Base-by-base conservation (phyloP, 92 coral and sea anemone genomes). In the Phenganax stokvisi region DNA sequence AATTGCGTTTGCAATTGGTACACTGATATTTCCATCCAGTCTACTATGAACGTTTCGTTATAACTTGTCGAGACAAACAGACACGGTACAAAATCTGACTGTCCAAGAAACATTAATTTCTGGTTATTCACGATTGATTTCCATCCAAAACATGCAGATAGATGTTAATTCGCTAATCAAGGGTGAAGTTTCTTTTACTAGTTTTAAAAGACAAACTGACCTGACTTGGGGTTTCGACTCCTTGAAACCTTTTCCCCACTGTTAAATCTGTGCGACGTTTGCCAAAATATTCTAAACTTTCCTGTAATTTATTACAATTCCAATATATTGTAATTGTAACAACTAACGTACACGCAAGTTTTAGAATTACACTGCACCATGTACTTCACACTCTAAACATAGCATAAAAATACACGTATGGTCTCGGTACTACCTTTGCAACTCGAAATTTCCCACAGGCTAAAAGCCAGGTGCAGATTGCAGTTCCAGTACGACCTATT, bases 211-310 rank as follows among this genome's bases (percentile, higher is more conserved):
- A 13, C 25, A 31, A 67, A 76, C 74, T 20, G 7, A 89, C 98
- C 96, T 94, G 98, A 76, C 98, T 94, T 44, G 98, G 98, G 56
- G 98, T 94, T 76, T 94, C 92, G 0, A 94, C 98, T 30, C 98
- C 98, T 87, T 94, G 98, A 56, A 84, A 94, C 20, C 87, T 80
- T 28, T 81, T 91, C 17, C 97, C 97, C 47, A 90, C 89, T 12
- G 89, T 90, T 74, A 92, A 89, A 80, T 94, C 98, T 37, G 98
- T 94, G n/a, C 98, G 89, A 53, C 98, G 91, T 69, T 87, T 84
- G 28, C 98, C 98, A 90, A 94, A 94, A 75, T 92, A 94, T 15
- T 92, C 98, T 47, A 94, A 83, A 74, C 98, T 94, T 82, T 94
- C 92, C 98, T 94, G 83, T 15, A 83, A 83, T 20, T 29, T 10